Percentiles rank a stretch among this genome's conserved stretches.
Conservation (phyloP, 1,140 invertebrate species). For the Eufriesea mexicana region DNA sequence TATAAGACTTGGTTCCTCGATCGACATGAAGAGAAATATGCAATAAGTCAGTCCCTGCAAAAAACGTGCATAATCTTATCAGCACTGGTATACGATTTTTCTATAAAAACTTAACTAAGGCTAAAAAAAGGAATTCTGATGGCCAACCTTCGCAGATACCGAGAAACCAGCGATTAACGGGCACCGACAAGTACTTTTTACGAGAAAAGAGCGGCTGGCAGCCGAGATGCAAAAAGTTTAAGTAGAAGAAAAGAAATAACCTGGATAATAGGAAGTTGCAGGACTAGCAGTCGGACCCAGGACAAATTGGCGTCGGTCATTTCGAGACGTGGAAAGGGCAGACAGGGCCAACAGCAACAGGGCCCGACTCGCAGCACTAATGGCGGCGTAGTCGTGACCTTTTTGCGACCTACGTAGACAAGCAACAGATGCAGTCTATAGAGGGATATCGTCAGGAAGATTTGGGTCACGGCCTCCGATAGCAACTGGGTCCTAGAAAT, state of each 20-base stretch:
- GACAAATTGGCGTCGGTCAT: slow-evolving; percentile 78
- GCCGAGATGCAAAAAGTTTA: neutral
- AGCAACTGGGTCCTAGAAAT: slow-evolving; percentile 76
- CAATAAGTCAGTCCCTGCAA: slow-evolving; percentile 75
- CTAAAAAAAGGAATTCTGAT: neutral
- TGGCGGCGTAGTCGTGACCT: slow-evolving; percentile 70
- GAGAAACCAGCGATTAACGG: neutral
- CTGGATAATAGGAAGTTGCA: slow-evolving; percentile 80
- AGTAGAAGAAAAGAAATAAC: slow-evolving; percentile 63
- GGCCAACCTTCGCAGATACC: neutral
- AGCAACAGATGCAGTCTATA: slow-evolving; percentile 78
- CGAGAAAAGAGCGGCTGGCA: neutral
- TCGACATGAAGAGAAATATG: slow-evolving; percentile 74
- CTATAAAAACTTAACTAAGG: neutral
- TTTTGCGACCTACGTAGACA: slow-evolving; percentile 75
- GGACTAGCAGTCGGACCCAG: slow-evolving; percentile 75
- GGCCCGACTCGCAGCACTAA: slow-evolving; percentile 76
- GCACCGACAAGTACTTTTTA: neutral
- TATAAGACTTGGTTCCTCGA: slow-evolving; percentile 71
- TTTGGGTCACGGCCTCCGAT: slow-evolving; percentile 77
- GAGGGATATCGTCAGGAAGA: slow-evolving; percentile 76
- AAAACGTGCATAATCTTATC: neutral
- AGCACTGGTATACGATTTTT: neutral
- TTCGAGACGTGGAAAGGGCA: slow-evolving; percentile 76
- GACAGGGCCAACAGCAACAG: slow-evolving; percentile 81